A percentile compares a stretch with the other conserved stretches of the same genome.
phyloP scores from a whole-genome alignment of 2,888 invertebrate species.

The Aleiodes leptofemur region DNA sequence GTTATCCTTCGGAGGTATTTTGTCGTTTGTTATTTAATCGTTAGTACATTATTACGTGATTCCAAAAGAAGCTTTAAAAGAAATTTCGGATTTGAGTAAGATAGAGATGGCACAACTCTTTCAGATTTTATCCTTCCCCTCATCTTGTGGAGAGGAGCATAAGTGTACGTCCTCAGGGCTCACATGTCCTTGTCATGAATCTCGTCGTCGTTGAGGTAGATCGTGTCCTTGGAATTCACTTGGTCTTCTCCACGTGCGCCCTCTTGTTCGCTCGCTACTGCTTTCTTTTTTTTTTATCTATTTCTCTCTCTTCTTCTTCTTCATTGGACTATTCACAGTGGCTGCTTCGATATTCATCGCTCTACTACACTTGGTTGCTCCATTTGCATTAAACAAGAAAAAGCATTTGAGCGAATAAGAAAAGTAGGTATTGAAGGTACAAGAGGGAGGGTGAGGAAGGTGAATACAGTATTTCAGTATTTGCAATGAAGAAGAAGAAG shows the following conservation, averaged over 20 bases:
- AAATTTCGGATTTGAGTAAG: not conserved
- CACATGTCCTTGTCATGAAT: conserved; percentile 62
- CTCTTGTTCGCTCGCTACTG: not conserved
- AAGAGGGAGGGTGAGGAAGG: not conserved
- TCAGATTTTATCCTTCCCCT: not conserved
- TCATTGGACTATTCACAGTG: not conserved
- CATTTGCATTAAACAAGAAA: conserved; percentile 56
- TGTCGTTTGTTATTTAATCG: no score
- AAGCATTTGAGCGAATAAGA: conserved; percentile 10
- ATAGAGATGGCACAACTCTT: not conserved
- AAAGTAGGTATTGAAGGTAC: conserved; percentile 7
- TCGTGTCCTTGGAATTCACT: conserved; percentile 65
- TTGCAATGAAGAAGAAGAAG: conserved; percentile 4
- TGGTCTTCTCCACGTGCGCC: not conserved
- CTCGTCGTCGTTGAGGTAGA: conserved; percentile 61
- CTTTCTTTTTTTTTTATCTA: not conserved
- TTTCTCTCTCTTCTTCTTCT: not conserved
- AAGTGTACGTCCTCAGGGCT: conserved; percentile 10
- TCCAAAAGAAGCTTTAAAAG: not conserved
- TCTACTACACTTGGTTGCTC: conserved; percentile 43
- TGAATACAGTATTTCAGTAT: conserved; percentile 27
- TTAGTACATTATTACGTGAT: not conserved
- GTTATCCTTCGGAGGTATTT: no score
- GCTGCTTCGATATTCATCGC: conserved; percentile 5
- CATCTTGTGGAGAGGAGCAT: not conserved